phyloP scores from a whole-genome alignment of 1,140 invertebrate species.

The Pogonognathellus flavescens region DNA sequence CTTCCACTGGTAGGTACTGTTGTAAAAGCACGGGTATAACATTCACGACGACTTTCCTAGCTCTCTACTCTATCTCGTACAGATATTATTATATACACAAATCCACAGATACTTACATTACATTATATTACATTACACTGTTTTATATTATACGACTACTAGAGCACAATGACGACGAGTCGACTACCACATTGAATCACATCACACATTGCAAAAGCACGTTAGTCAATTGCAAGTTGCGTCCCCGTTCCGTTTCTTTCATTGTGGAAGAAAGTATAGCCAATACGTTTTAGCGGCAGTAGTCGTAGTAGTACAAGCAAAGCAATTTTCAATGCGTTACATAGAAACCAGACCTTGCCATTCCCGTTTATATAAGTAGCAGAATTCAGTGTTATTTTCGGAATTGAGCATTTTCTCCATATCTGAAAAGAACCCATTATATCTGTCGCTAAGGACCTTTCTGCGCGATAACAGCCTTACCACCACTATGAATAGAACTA shows the following conservation, averaged over 20 bases:
- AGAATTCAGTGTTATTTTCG: conserved; percentile 12
- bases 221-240: conserved; percentile 28
- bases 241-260: conserved; percentile 22
- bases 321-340: background rate
- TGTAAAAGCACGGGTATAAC: background rate
- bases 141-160: background rate
- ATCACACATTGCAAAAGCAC: conserved; percentile 34
- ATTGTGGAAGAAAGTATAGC: background rate
- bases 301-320: background rate
- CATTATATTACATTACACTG: conserved; percentile 27
- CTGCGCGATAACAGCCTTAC: background rate
- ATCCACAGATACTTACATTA: conserved; percentile 25
- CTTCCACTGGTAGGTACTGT: background rate
- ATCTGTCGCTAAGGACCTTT: conserved; percentile 1
- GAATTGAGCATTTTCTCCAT: conserved; percentile 19
- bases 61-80: background rate
- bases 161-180: conserved; percentile 1
- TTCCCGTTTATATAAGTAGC: background rate
- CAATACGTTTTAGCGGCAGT: background rate
- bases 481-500: background rate
- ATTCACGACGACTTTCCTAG: background rate
- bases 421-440: conserved; percentile 26
- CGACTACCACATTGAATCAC: conserved; percentile 25
- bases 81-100: background rate
- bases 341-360: background rate